These are phyloP conservation scores for Drosophila quasianomalipes DNA, from an alignment of 2,888 invertebrate genomes.

Conservation along the genomic window DNA sequence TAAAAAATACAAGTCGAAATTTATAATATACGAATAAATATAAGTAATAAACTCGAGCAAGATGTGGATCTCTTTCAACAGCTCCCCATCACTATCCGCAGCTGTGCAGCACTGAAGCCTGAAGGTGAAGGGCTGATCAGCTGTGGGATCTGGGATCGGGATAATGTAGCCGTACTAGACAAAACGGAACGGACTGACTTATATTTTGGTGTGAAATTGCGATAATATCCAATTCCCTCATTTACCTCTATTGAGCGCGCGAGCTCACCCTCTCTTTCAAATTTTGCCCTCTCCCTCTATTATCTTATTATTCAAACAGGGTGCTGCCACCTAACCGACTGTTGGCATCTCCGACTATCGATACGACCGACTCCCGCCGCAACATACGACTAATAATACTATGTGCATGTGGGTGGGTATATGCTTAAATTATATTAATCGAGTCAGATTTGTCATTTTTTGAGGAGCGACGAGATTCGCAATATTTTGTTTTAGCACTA, in stretches of 20 bases:
- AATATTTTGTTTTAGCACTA: slow-evolving; percentile 13
- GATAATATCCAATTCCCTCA: background rate
- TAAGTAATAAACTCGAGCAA: background rate
- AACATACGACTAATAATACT: background rate
- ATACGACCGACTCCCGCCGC: background rate
- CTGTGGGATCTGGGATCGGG: no score
- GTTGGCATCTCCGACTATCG: background rate
- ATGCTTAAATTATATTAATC: slow-evolving; percentile 2
- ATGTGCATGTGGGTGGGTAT: background rate
- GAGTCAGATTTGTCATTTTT: background rate
- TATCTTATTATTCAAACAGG: background rate
- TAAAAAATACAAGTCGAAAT: background rate
- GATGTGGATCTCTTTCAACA: no score
- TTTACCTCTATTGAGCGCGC: background rate
- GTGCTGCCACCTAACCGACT: background rate
- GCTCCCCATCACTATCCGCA: no score
- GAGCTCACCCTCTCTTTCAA: background rate
- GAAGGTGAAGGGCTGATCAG: no score
- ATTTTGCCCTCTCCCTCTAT: background rate
- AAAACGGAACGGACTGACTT: no score
- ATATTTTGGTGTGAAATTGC: no score
- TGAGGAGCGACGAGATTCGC: background rate
- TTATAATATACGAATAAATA: background rate
- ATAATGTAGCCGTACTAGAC: no score
- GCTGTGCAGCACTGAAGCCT: no score